A percentile compares a stretch with the other conserved stretches of the same genome.
Conservation (phyloP, 1,140 invertebrate species). For the Helicoverpa zea region DNA sequence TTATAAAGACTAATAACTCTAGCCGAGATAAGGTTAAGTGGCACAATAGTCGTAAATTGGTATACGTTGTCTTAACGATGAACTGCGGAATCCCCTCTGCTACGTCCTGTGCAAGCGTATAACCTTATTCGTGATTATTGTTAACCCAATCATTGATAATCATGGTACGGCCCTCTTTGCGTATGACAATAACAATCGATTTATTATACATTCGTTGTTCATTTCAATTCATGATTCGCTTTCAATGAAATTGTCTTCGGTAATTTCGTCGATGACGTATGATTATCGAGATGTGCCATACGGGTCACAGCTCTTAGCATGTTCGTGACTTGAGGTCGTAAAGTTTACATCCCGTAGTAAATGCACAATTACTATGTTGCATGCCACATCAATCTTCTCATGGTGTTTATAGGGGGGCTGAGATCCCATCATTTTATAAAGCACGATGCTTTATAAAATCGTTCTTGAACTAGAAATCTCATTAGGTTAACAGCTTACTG, state of each 20-base stretch:
- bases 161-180: conserved; percentile 55
- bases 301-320: conserved; percentile 38
- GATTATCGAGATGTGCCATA: conserved; percentile 37
- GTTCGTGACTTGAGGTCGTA: conserved; percentile 52
- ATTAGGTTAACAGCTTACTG: conserved; percentile 29
- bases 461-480: conserved; percentile 34
- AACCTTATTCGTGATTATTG: not conserved
- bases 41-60: conserved; percentile 53
- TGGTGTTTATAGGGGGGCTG: conserved; percentile 3
- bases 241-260: conserved; percentile 47
- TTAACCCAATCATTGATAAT: conserved; percentile 6
- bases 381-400: conserved; percentile 29
- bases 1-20: conserved; percentile 38
- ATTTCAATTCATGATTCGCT: conserved; percentile 56
- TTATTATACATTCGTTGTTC: conserved; percentile 62
- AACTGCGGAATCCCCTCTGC: conserved; percentile 6
- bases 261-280: conserved; percentile 30
- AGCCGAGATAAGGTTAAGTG: conserved; percentile 53
- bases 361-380: conserved; percentile 54
- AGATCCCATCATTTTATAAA: not conserved
- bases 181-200: conserved; percentile 54
- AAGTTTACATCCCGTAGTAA: conserved; percentile 48
- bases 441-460: not conserved
- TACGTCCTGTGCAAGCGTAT: not conserved
- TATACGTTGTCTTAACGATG: conserved; percentile 33